Percentiles rank a stretch among this genome's conserved stretches.
Evolutionary conservation across 2,113 vertebrate genomes (phyloP).

Genomic region (Sinocyclocheilus rhinocerous): DNA sequence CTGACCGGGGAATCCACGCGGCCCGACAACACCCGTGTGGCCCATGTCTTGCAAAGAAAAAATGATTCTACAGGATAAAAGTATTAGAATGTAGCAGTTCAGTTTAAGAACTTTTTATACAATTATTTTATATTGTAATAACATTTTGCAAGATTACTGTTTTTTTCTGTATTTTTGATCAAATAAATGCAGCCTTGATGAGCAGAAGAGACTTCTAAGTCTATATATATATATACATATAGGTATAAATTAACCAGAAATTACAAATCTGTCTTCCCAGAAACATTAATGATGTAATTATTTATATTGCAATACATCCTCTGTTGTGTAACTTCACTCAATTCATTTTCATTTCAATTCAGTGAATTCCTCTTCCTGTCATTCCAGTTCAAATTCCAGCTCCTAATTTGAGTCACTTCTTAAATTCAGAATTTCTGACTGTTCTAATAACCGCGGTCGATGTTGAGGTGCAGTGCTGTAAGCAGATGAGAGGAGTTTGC

Average conservation of each 20-base stretch:
- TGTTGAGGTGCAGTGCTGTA: background rate
- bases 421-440: background rate
- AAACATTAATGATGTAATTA: background rate
- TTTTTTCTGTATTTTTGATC: no score
- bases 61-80: no score
- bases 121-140: no score
- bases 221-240: no score
- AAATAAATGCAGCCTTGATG: no score
- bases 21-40: conserved; percentile 66
- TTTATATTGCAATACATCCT: background rate
- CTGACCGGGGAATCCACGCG: conserved; percentile 71
- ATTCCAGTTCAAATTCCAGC: background rate
- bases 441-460: no score
- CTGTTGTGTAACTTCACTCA: background rate
- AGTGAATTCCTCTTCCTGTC: background rate
- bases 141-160: no score
- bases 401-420: background rate
- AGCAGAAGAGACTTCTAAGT: no score
- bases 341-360: background rate
- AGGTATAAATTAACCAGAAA: no score
- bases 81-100: no score
- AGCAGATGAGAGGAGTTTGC: background rate
- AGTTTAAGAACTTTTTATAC: no score
- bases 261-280: no score
- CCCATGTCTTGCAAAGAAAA: conserved; percentile 54